Conservation (phyloP, 2,113 vertebrate genomes). For the Gasterosteus aculeatus region DNA sequence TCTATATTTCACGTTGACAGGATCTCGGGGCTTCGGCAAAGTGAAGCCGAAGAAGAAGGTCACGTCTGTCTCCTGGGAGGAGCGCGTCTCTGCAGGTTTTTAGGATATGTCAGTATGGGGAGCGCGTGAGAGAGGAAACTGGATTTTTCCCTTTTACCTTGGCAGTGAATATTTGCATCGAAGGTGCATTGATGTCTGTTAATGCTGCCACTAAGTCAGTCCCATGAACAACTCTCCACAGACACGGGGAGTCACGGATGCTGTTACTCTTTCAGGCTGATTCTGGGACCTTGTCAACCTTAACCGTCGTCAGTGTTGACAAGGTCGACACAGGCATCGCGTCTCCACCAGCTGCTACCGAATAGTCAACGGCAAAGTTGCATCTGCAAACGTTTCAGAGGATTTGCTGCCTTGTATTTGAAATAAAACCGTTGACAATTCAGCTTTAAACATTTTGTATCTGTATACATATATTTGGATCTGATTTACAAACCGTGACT, state of each 20-base stretch:
- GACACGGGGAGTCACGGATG: constrained; percentile 61
- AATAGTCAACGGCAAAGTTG: constrained; percentile 38
- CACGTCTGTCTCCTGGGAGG: constrained; percentile 54
- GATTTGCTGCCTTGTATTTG: constrained; percentile 3
- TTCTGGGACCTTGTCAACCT: constrained; percentile 62
- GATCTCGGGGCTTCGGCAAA: constrained; percentile 37
- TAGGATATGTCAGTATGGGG: constrained; percentile 40
- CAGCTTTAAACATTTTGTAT: neutral
- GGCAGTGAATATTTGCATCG: constrained; percentile 58
- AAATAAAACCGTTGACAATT: neutral
- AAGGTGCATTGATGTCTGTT: constrained; percentile 60
- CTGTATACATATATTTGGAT: no score
- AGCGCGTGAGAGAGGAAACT: constrained; percentile 35
- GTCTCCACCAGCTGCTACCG: constrained; percentile 57
- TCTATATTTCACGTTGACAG: constrained; percentile 56
- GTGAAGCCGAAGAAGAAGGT: constrained; percentile 42
- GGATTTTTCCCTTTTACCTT: constrained; percentile 47
- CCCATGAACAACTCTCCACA: constrained; percentile 56
- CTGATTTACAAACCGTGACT: neutral
- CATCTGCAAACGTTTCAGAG: constrained; percentile 23
- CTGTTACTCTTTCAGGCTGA: constrained; percentile 55
- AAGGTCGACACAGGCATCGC: constrained; percentile 47
- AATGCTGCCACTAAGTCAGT: constrained; percentile 55
- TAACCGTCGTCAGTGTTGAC: constrained; percentile 58
- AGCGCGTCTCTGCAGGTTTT: constrained; percentile 39